Base-by-base conservation (phyloP, 1,140 invertebrate species). In the Bilobella aurantiaca region DNA sequence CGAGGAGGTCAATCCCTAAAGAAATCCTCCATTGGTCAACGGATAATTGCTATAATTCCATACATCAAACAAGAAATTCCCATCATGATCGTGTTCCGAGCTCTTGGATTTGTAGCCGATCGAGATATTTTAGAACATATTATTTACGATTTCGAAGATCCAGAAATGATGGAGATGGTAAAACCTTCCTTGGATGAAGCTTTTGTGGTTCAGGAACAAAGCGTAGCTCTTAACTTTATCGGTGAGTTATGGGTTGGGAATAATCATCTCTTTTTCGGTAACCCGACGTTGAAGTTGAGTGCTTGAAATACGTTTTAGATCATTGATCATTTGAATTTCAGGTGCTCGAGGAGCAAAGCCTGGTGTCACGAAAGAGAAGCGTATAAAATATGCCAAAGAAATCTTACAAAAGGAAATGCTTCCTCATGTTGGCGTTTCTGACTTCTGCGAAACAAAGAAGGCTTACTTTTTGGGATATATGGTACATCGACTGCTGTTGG, bases 131-230 rank as follows among this genome's bases (percentile, higher is more conserved):
- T 99, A 5, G 96, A 98, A 76, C 96, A 98, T 75, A 98, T 98
- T 63, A 98, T 98, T 74, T 98, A 98, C 78, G 96, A 98, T 74
- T 98, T 98, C 81, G 91, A 98, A 78, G 96, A 99, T 80, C 94
- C 92, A 28, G 96, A 99, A 82, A 98, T 99, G 94, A 98, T 98
- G 94, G 96, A 99, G 84, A 98, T 99, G 94, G 94, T 91, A 0
- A 99, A 99, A 78, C 96, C 96, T 2, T 98, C 94, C 0, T 79
- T 99, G 53, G 96, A 99, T 80, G 96, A 99, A 82, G 96, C 96
- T 56, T 98, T 99, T 80, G 96, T 99, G 0, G 96, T 99, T 74
- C 95, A 98, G 81, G 96, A 99, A 78, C 96, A 99, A 78, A 95
- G 93, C 81, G 93, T 99, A 2, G 96, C 96, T 18, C 78, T 98